A percentile compares a stretch with the other conserved stretches of the same genome.
phyloP scores from a whole-genome alignment of 2,113 vertebrate genomes.

The Atherinomorus stipes region DNA sequence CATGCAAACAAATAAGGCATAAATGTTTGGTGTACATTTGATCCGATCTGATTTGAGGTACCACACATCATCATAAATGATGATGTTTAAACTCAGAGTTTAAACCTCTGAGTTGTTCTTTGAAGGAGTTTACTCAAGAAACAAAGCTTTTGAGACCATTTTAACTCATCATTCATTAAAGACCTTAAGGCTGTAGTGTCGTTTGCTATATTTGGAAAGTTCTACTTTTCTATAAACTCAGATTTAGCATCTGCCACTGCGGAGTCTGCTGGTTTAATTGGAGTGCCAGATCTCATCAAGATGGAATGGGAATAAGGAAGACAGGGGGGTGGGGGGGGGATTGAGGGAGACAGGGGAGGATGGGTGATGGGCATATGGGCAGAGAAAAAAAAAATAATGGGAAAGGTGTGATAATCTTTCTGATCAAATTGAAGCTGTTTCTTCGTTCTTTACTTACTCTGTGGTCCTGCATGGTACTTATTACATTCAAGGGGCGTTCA shows the following conservation, averaged over 20 bases:
- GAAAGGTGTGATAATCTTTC: neutral
- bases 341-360: conserved; percentile 23
- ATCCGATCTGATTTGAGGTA: too few species aligned
- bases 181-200: neutral
- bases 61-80: neutral
- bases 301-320: conserved; percentile 53
- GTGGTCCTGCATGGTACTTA: neutral
- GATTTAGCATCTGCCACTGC: conserved; percentile 60
- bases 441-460: neutral
- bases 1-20: too few species aligned
- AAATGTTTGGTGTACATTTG: too few species aligned
- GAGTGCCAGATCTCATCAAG: conserved; percentile 67
- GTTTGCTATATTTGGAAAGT: conserved; percentile 46
- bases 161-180: neutral
- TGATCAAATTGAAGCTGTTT: conserved; percentile 8
- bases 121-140: neutral
- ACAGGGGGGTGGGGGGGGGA: conserved; percentile 16
- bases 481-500: neutral
- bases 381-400: conserved; percentile 16
- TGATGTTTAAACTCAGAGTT: neutral
- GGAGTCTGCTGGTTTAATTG: conserved; percentile 70
- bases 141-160: neutral
- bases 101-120: neutral
- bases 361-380: conserved; percentile 27
- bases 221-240: conserved; percentile 63